Evolutionary conservation across 2,888 invertebrate species (phyloP), one percentile per base, ranked within the genome.

Genomic region (Liodrosophila aerea): DNA sequence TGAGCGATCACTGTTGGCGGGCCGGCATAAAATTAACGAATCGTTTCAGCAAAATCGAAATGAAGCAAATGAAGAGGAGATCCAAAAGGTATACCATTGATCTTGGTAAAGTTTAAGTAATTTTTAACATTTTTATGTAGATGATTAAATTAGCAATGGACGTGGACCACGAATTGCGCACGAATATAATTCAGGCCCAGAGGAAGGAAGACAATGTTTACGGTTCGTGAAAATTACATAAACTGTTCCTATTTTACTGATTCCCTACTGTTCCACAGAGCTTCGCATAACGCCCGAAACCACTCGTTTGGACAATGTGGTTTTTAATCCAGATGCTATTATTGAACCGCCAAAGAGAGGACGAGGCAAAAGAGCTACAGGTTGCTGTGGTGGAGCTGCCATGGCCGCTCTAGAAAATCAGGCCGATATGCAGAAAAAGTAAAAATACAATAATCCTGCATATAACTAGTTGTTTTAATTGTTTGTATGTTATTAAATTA

Each of bases 1-100:
- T 87, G 78, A 89, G 9, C 88, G 85, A 60, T 94, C 95, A 0
- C 89, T 95, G 36, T 81, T 87, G 61, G 93, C 92, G 67, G 92
- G 93, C 1, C 92, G 95, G 77, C 74, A 90, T n/a, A 93, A 93
- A 91, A 95, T 96, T 60, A 96, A 96, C 88, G 92, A 93, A 45
- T 94, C 94, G 84, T 96, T 93, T 88, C 91, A 89, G 67, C 94
- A 94, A 88, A 92, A 94, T 87, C 93, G 92, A 86, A 82, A 91
- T 82, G 91, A 94, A 13, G 90, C 90, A 3, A 92, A 95, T 84
- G 87, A 89, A 60, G 90, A 90, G 9, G 91, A 93, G 65, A 93
- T 96, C 56, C 88, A 91, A 85, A 93, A 94, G 90, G 94, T 95
- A 31, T 4, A 1, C 0, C 7, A n/a, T 3, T 5, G 9, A 41